A percentile compares a stretch with the other conserved stretches of the same genome.
phyloP scores from a whole-genome alignment of 2,888 invertebrate genomes.

The Cosmopolites sordidus region DNA sequence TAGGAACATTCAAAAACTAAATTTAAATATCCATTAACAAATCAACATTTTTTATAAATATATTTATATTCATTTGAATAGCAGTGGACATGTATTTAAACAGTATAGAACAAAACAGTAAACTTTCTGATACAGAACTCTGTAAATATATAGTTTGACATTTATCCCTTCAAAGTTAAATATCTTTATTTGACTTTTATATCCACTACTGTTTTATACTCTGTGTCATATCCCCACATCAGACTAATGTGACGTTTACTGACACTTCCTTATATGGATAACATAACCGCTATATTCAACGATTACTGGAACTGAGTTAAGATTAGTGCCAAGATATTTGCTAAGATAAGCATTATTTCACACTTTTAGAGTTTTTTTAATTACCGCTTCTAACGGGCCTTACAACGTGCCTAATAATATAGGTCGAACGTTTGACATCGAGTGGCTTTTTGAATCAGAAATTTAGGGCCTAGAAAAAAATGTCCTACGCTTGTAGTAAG shows the following conservation, averaged over 20 bases:
- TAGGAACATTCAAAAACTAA: too few species aligned
- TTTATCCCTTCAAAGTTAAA: too few species aligned
- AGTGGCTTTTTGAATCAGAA: conserved; percentile 5
- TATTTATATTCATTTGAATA: too few species aligned
- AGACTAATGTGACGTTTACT: conserved; percentile 2
- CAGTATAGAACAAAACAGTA: too few species aligned
- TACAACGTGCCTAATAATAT: neutral
- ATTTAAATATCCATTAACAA: too few species aligned
- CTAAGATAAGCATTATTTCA: conserved; percentile 17
- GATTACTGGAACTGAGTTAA: conserved; percentile 10
- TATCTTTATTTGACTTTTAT: too few species aligned
- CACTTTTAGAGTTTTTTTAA: conserved; percentile 7
- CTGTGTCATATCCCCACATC: too few species aligned
- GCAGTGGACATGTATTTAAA: too few species aligned
- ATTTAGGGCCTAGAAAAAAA: conserved; percentile 28
- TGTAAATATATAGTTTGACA: too few species aligned
- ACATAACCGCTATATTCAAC: conserved; percentile 31
- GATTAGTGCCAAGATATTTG: conserved; percentile 28
- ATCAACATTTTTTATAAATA: too few species aligned
- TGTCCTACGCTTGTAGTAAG: conserved; percentile 44
- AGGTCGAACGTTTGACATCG: neutral
- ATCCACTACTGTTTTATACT: too few species aligned
- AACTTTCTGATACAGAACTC: too few species aligned
- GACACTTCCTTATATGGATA: conserved; percentile 19
- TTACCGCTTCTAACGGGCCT: conserved; percentile 7